Conservation (phyloP, 1,140 invertebrate genomes). For the Leptoteleia sp. region DNA sequence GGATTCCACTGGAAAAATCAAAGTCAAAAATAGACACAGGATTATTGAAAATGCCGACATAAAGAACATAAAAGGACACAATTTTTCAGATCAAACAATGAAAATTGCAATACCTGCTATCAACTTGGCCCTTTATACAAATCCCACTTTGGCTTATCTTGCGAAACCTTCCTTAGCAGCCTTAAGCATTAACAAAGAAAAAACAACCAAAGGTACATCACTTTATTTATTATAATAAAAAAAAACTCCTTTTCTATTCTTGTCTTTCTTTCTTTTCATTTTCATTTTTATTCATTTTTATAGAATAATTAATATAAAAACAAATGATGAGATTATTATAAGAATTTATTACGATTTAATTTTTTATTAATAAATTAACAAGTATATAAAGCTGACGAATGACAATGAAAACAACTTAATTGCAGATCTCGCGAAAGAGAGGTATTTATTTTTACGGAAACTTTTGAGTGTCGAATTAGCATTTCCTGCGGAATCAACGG, state of each 20-base stretch:
- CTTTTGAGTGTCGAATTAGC: constrained; percentile 83
- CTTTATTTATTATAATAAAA: not conserved
- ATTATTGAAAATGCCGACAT: constrained; percentile 61
- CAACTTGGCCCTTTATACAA: constrained; percentile 87
- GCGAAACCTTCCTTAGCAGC: constrained; percentile 83
- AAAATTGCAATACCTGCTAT: constrained; percentile 85
- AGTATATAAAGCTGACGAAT: no score
- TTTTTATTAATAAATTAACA: no score
- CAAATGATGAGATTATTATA: no score
- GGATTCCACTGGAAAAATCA: constrained; percentile 68
- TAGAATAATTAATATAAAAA: no score
- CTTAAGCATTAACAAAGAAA: constrained; percentile 72
- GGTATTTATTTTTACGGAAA: constrained; percentile 80
- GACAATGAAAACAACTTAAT: no score
- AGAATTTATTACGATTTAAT: no score
- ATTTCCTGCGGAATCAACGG: constrained; percentile 71
- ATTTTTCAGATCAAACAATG: constrained; percentile 84
- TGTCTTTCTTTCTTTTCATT: no score
- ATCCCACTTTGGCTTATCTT: constrained; percentile 86
- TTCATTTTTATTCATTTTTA: no score
- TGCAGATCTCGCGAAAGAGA: constrained; percentile 78
- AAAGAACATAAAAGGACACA: constrained; percentile 83
- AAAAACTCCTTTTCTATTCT: no score
- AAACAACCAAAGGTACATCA: constrained; percentile 71
- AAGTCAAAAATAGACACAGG: constrained; percentile 72